Evolutionary conservation across 2,797 vertebrate species (phyloP).

Genomic region (Gorsachius magnificus): DNA sequence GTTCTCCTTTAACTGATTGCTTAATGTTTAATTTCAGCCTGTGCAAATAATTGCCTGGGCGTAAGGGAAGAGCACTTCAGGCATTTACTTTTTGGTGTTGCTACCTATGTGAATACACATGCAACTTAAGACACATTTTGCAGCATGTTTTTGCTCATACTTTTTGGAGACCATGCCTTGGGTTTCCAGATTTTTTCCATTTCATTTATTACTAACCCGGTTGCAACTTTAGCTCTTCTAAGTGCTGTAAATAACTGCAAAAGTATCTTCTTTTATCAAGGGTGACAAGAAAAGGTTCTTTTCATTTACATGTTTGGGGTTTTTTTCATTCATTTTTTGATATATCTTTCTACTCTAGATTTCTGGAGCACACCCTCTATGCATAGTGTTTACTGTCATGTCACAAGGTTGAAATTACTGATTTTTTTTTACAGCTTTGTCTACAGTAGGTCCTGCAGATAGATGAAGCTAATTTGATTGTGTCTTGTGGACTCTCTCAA

Average conservation of each 20-base stretch:
- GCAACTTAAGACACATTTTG: not conserved
- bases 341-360: not conserved
- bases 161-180: not conserved
- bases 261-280: not conserved
- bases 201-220: not conserved
- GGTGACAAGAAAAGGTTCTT: not conserved
- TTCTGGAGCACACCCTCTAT: not conserved
- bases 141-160: not conserved
- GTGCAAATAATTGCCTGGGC: not conserved
- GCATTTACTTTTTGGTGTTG: not conserved
- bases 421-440: not conserved
- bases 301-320: not conserved
- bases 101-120: not conserved
- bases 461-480: slow-evolving; percentile 37
- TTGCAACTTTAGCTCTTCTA: not conserved
- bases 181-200: not conserved
- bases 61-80: not conserved
- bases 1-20: not conserved
- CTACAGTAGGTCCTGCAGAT: not conserved
- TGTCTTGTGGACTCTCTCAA: slow-evolving; percentile 8
- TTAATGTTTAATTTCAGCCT: not conserved
- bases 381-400: not conserved
- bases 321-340: not conserved
- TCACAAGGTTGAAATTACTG: slow-evolving; percentile 3
- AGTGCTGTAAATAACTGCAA: not conserved